Evolutionary conservation across 2,113 vertebrate species (phyloP).

Genomic region (Ochotona curzoniae): DNA sequence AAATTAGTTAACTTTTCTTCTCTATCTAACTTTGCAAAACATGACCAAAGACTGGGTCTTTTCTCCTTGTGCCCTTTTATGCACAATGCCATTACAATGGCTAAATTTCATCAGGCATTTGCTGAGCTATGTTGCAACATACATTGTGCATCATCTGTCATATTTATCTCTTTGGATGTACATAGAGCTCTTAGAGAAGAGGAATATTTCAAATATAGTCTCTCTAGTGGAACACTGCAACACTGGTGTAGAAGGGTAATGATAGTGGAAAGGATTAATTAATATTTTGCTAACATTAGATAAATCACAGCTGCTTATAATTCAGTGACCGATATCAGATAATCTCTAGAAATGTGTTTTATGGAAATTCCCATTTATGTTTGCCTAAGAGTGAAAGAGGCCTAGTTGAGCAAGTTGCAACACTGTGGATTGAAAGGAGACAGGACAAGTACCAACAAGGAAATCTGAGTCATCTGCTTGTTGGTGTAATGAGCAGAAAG

Average conservation of each 20-base stretch:
- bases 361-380: slow-evolving; percentile 67
- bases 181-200: slow-evolving; percentile 8
- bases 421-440: neutral
- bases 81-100: neutral
- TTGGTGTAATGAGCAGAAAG: slow-evolving; percentile 35
- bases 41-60: neutral
- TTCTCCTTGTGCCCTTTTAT: neutral
- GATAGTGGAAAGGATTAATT: neutral
- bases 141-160: neutral
- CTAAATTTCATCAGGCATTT: neutral
- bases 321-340: neutral
- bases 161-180: slow-evolving; percentile 28
- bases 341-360: slow-evolving; percentile 12
- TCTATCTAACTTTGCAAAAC: neutral
- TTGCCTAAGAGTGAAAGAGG: slow-evolving; percentile 33
- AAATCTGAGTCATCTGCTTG: slow-evolving; percentile 5
- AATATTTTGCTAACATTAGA: neutral
- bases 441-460: slow-evolving; percentile 43
- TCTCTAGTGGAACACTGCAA: slow-evolving; percentile 10
- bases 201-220: neutral
- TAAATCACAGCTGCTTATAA: neutral
- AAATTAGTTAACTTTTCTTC: slow-evolving; percentile 21
- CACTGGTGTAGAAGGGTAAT: neutral
- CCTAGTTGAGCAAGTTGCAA: slow-evolving; percentile 70
- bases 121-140: neutral